Evolutionary conservation across 2,888 invertebrate genomes (phyloP).

Genomic region (Drosophila robusta): DNA sequence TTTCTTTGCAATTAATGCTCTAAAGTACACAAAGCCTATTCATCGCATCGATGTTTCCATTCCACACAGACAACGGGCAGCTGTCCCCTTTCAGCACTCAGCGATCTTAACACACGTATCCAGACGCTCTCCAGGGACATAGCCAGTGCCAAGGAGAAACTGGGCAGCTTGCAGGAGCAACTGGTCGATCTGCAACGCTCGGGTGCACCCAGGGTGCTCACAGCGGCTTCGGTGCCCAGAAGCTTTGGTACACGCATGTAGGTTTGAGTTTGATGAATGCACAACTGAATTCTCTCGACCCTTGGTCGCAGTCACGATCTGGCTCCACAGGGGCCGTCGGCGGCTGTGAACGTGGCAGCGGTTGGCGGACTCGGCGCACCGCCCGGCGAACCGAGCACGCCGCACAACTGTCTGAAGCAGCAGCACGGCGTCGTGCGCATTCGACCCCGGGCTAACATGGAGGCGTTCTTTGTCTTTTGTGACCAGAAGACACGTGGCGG

Average conservation of each 20-base stretch:
- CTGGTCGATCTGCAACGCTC: constrained; percentile 54
- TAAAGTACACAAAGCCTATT: no score
- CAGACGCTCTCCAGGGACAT: constrained; percentile 53
- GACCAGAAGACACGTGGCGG: constrained; percentile 63
- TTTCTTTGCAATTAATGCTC: no score
- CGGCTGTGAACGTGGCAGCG: not conserved
- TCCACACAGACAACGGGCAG: constrained; percentile 31
- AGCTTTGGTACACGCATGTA: no score
- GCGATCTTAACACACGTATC: constrained; percentile 54
- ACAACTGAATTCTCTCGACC: no score
- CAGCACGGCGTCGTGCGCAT: constrained; percentile 64
- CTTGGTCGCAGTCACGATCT: constrained; percentile 43
- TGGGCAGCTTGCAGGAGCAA: constrained; percentile 66
- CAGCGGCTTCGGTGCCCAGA: not conserved
- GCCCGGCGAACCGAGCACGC: constrained; percentile 27
- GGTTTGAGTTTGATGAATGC: no score
- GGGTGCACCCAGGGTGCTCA: not conserved
- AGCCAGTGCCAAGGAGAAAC: constrained; percentile 36
- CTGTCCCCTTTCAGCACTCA: constrained; percentile 51
- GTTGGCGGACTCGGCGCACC: not conserved
- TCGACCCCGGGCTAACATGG: constrained; percentile 20
- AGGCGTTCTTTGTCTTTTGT: constrained; percentile 66
- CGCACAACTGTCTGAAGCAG: constrained; percentile 58
- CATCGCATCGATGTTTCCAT: not conserved
- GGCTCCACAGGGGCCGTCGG: constrained; percentile 7